These are phyloP conservation scores for Lagodon rhomboides DNA, from an alignment of 2,797 vertebrate species.

Conservation along the genomic window DNA sequence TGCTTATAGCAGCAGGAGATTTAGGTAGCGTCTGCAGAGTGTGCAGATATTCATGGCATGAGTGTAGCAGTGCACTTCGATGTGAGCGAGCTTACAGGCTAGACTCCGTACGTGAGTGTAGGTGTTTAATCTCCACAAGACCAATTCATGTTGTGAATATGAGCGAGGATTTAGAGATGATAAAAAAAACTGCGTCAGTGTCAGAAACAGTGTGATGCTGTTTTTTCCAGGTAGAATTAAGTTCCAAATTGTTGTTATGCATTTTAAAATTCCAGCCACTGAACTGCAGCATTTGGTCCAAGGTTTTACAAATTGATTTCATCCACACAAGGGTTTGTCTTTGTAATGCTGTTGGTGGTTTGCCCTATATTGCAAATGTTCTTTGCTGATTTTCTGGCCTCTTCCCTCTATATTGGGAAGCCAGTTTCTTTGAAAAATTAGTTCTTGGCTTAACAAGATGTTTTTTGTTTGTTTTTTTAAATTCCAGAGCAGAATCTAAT, in stretches of 20 bases:
- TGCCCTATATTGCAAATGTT: too few relatives aligned
- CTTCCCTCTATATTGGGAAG: slow-evolving; percentile 34
- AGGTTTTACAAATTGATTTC: slow-evolving; percentile 16
- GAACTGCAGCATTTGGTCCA: slow-evolving; percentile 2
- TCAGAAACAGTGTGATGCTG: not conserved
- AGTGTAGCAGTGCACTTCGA: not conserved
- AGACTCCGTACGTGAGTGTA: not conserved
- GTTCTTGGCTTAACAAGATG: slow-evolving; percentile 34
- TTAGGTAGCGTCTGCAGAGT: slow-evolving; percentile 7
- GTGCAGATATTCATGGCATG: not conserved
- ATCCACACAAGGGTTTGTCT: slow-evolving; percentile 12
- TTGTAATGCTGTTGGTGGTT: too few relatives aligned
- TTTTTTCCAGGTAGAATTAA: not conserved
- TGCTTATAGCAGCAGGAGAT: slow-evolving; percentile 1
- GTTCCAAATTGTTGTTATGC: not conserved
- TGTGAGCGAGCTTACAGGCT: not conserved
- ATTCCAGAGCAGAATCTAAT: slow-evolving; percentile 18
- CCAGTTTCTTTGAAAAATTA: slow-evolving; percentile 35
- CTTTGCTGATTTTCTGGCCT: slow-evolving; percentile 34
- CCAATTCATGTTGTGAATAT: not conserved
- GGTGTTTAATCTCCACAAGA: not conserved
- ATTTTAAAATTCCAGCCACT: not conserved
- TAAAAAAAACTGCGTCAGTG: not conserved
- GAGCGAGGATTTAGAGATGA: not conserved
- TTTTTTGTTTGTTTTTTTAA: not conserved